A percentile compares a stretch with the other conserved stretches of the same genome.
Evolutionary conservation across 2,888 invertebrate genomes (phyloP).

Genomic region (Cephus sareptanus): DNA sequence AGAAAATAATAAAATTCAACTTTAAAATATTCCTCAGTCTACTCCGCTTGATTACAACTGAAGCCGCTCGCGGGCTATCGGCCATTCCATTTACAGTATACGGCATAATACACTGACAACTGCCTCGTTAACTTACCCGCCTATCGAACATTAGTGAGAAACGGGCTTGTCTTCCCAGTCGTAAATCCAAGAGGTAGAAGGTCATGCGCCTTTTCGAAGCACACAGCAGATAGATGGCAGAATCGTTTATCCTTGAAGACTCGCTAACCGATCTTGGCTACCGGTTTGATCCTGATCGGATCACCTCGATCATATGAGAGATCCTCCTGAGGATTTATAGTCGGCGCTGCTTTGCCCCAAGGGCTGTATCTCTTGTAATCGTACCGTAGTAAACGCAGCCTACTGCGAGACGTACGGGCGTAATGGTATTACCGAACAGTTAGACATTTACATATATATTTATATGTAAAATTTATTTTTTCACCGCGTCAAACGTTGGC

Average conservation of each 20-base stretch:
- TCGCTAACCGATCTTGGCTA: background rate
- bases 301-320: background rate
- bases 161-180: background rate
- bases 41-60: conserved; percentile 55
- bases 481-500: conserved; percentile 31
- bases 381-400: background rate
- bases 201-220: background rate
- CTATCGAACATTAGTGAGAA: background rate
- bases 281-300: background rate
- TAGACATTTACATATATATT: background rate
- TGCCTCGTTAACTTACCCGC: conserved; percentile 4
- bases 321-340: background rate
- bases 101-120: background rate
- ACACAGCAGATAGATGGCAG: background rate
- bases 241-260: background rate
- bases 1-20: conserved; percentile 24
- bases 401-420: background rate
- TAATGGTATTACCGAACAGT: background rate
- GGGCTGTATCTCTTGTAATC: background rate
- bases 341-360: background rate
- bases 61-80: conserved; percentile 1
- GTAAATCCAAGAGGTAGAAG: background rate
- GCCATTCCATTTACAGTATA: conserved; percentile 4
- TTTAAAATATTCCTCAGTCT: conserved; percentile 55
- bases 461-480: conserved; percentile 56